Percentiles rank a stretch among this genome's conserved stretches.
Conservation (phyloP, 2,888 invertebrate species). For the Spicauda simplicius region DNA sequence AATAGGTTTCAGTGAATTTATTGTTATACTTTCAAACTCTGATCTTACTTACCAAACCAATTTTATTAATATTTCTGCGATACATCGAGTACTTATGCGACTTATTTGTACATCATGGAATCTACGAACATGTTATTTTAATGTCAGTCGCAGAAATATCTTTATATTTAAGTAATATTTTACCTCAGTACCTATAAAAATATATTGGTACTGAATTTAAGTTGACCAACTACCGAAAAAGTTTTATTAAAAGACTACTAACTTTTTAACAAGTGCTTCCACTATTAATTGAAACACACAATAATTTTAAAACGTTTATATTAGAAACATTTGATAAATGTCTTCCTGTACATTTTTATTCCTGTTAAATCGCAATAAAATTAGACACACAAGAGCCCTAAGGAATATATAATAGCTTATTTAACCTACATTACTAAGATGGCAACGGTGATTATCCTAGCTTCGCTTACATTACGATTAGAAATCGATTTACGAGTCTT, state of each 20-base stretch:
- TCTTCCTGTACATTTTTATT: constrained; percentile 28
- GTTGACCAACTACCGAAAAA: too few species aligned
- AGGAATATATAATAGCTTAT: constrained; percentile 41
- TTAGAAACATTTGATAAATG: constrained; percentile 6
- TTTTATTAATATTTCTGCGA: not conserved
- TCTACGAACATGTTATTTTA: too few species aligned
- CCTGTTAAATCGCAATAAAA: constrained; percentile 16
- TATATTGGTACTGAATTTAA: too few species aligned
- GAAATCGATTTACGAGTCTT: constrained; percentile 46
- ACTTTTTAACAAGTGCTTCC: too few species aligned
- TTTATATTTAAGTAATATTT: too few species aligned
- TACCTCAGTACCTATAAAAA: too few species aligned
- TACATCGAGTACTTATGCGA: too few species aligned
- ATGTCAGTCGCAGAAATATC: too few species aligned
- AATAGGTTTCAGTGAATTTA: not conserved
- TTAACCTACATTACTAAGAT: constrained; percentile 65
- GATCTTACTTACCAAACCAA: constrained; percentile 43
- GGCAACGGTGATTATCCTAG: constrained; percentile 62
- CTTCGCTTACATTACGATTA: constrained; percentile 51
- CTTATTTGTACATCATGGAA: too few species aligned
- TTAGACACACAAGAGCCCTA: not conserved
- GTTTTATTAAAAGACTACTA: too few species aligned
- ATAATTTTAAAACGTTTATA: not conserved
- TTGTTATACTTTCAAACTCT: constrained; percentile 67
- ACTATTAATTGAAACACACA: not conserved